Percentiles rank a stretch among this genome's conserved stretches.
Conservation (phyloP, 1,140 invertebrate species). For the Drosophila teissieri region DNA sequence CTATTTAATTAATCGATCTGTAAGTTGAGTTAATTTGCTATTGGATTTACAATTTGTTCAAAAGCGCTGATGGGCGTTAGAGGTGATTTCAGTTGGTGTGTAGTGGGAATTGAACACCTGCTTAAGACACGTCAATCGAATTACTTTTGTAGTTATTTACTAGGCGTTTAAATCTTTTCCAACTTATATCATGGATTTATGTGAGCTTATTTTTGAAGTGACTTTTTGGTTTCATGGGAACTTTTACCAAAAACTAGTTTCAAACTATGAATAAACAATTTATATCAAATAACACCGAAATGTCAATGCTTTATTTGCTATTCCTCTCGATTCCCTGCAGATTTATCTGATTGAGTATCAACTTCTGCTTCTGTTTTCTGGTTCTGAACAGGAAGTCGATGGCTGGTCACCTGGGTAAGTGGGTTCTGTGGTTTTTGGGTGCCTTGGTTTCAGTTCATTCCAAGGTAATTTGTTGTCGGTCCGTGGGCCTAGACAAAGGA, state of each 20-base stretch:
- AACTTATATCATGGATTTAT: too few relatives aligned
- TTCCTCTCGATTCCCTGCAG: constrained; percentile 4
- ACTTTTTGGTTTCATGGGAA: background rate
- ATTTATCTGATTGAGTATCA: constrained; percentile 14
- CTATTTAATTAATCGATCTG: constrained; percentile 52
- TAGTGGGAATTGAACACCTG: constrained; percentile 28
- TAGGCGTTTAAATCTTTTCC: background rate
- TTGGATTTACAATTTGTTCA: constrained; percentile 22
- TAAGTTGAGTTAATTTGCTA: constrained; percentile 10
- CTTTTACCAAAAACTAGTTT: background rate
- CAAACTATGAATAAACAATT: constrained; percentile 26
- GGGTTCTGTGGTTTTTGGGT: constrained; percentile 57
- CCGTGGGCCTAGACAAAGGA: constrained; percentile 45
- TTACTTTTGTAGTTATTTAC: constrained; percentile 9
- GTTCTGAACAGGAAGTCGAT: constrained; percentile 49
- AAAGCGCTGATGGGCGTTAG: constrained; percentile 9
- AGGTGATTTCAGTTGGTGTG: constrained; percentile 10
- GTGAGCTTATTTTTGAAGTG: too few relatives aligned
- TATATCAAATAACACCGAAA: constrained; percentile 53
- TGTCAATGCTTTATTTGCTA: constrained; percentile 32
- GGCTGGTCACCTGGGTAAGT: constrained; percentile 25
- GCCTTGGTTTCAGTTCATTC: constrained; percentile 28
- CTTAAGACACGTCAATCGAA: constrained; percentile 22
- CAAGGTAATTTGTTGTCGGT: constrained; percentile 66
- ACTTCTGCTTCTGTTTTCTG: constrained; percentile 28